phyloP scores from a whole-genome alignment of 2,888 invertebrate species.

The Norana najaformis region DNA sequence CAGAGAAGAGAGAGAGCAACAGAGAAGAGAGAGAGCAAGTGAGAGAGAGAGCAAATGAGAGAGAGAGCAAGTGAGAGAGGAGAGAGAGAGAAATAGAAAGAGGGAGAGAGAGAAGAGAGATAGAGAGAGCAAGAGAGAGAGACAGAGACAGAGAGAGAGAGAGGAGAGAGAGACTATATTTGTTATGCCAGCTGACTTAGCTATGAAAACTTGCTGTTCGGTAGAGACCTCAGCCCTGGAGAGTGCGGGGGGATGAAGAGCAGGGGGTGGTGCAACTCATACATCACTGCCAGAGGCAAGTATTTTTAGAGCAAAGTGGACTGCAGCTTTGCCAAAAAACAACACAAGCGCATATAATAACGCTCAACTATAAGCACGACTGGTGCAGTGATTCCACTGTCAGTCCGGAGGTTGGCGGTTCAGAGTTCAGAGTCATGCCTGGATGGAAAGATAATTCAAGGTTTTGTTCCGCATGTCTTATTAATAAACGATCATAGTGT shows the following conservation, averaged over 20 bases:
- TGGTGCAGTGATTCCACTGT: neutral
- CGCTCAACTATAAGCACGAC: neutral
- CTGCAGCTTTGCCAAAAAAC: neutral
- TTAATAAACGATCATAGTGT: neutral
- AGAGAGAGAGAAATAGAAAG: neutral
- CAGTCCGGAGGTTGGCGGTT: neutral
- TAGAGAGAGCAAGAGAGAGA: neutral
- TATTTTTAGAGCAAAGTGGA: neutral
- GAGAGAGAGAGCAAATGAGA: too few species aligned
- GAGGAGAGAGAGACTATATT: neutral
- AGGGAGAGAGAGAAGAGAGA: neutral
- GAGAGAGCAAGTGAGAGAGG: too few species aligned
- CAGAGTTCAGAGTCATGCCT: neutral
- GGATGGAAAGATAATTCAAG: neutral
- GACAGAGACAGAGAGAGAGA: neutral
- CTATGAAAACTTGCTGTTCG: neutral
- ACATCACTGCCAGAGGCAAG: neutral
- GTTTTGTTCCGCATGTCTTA: neutral
- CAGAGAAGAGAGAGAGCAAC: too few species aligned
- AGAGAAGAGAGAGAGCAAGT: too few species aligned
- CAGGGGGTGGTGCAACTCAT: neutral
- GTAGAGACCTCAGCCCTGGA: neutral
- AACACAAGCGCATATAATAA: neutral
- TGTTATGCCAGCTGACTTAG: neutral
- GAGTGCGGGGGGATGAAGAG: neutral